Conservation (phyloP, 2,797 vertebrate species). For the Echiichthys vipera region DNA sequence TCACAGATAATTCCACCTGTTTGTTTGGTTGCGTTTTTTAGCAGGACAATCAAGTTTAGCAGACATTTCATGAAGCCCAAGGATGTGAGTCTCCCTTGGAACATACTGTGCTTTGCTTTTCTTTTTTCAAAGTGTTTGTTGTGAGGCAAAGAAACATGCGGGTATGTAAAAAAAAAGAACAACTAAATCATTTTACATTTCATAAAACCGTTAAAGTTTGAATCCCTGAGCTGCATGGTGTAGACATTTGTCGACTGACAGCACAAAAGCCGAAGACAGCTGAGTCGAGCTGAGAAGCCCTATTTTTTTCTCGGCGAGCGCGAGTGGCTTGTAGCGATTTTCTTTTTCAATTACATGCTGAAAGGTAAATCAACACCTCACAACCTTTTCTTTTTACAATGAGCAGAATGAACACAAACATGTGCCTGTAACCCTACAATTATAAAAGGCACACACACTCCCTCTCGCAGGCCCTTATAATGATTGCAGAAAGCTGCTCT, state of each 20-base stretch:
- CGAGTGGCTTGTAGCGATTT: slow-evolving; percentile 75
- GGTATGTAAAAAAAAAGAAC: slow-evolving; percentile 8
- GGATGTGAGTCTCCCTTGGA: slow-evolving; percentile 19
- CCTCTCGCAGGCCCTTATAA: slow-evolving; percentile 47
- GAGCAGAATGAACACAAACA: slow-evolving; percentile 75
- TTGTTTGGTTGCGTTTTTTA: slow-evolving; percentile 38
- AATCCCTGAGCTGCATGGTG: neutral
- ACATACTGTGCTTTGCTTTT: slow-evolving; percentile 3
- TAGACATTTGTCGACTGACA: slow-evolving; percentile 4
- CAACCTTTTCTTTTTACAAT: slow-evolving; percentile 68
- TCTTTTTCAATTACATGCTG: slow-evolving; percentile 79
- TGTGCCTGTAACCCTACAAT: slow-evolving; percentile 66
- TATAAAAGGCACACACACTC: slow-evolving; percentile 59
- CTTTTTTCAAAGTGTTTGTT: neutral
- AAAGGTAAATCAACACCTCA: slow-evolving; percentile 77
- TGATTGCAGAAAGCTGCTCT: slow-evolving; percentile 68
- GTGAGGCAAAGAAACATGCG: slow-evolving; percentile 3
- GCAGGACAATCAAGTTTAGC: slow-evolving; percentile 35
- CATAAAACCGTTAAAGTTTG: slow-evolving; percentile 10
- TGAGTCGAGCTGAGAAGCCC: no score
- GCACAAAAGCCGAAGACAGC: slow-evolving; percentile 33
- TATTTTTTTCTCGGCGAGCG: slow-evolving; percentile 36
- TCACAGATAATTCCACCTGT: slow-evolving; percentile 59
- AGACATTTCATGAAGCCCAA: slow-evolving; percentile 15
- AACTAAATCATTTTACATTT: slow-evolving; percentile 16